These are phyloP conservation scores for Madoqua kirkii DNA, from an alignment of 2,113 vertebrate genomes.

Conservation along the genomic window DNA sequence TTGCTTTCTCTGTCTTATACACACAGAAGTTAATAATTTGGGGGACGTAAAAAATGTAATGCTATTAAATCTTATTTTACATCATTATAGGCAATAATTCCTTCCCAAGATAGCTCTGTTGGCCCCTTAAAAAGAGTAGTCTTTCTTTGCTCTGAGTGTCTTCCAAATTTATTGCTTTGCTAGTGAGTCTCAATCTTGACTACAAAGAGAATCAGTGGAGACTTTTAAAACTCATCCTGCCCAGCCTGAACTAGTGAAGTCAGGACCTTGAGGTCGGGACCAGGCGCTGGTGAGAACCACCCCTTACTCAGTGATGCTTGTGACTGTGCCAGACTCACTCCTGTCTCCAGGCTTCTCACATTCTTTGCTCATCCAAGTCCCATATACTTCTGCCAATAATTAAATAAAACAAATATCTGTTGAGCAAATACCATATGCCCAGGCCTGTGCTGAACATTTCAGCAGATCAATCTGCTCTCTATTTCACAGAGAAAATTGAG, in stretches of 20 bases:
- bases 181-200: background rate
- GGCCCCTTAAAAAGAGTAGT: background rate
- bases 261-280: background rate
- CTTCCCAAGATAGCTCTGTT: background rate
- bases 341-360: background rate
- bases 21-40: background rate
- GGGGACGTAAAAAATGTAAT: background rate
- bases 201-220: background rate
- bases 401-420: background rate
- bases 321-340: background rate
- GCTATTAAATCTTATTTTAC: background rate
- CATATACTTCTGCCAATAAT: background rate
- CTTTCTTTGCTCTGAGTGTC: background rate
- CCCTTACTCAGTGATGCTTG: fast-evolving
- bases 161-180: background rate
- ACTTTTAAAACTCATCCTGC: background rate
- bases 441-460: background rate
- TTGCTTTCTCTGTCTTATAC: background rate
- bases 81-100: background rate
- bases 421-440: background rate
- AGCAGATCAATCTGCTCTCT: background rate
- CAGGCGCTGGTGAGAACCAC: background rate
- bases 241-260: background rate
- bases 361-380: background rate
- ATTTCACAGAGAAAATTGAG: background rate